phyloP scores from a whole-genome alignment of 2,113 vertebrate genomes.

The Aspiorhynchus laticeps region DNA sequence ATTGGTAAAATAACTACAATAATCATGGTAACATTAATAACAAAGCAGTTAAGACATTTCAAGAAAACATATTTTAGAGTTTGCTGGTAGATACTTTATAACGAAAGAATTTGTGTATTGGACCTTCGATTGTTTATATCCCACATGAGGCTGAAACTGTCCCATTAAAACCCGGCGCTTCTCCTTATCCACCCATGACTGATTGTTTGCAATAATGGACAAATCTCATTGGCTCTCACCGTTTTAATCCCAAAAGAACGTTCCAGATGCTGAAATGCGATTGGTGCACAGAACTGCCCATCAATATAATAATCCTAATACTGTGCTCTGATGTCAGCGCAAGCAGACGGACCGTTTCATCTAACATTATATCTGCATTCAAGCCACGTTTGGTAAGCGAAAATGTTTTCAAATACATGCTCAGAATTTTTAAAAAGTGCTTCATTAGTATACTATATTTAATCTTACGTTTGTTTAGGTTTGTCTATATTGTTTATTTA shows the following conservation, averaged over 20 bases:
- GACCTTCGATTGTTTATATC: neutral
- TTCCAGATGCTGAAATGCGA: neutral
- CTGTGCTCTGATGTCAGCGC: neutral
- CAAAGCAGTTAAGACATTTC: neutral
- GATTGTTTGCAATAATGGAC: neutral
- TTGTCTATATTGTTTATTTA: neutral
- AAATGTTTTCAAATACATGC: neutral
- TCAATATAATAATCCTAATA: constrained; percentile 17
- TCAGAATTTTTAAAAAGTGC: neutral
- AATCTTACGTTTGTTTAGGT: too few species aligned
- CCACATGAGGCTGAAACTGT: neutral
- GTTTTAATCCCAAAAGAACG: constrained; percentile 7
- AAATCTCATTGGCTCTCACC: constrained; percentile 39
- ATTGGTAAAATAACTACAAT: neutral
- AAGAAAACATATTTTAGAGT: neutral
- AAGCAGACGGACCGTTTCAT: neutral
- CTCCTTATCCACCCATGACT: neutral
- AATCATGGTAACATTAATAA: neutral
- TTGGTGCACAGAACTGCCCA: constrained; percentile 15
- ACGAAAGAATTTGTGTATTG: too few species aligned
- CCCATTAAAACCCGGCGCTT: neutral
- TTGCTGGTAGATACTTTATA: too few species aligned
- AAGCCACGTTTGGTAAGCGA: constrained; percentile 28
- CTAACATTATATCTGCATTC: neutral
- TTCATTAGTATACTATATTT: neutral